Evolutionary conservation across 2,797 vertebrate genomes (phyloP).

Genomic region (Phrynocephalus vlangalii): DNA sequence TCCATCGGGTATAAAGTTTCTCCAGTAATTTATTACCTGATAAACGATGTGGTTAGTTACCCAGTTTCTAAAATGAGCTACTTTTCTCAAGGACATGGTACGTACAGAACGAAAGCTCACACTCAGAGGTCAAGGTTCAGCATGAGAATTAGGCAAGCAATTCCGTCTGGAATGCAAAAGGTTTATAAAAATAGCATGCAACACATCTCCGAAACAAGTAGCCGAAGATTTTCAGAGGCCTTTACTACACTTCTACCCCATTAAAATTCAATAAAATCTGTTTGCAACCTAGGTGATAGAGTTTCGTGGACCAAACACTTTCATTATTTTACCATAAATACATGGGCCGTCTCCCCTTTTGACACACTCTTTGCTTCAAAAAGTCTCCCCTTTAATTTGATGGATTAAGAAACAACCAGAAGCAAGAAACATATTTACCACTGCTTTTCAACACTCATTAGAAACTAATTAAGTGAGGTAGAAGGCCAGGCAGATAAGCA

Average conservation of each 20-base stretch:
- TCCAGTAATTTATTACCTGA: constrained; percentile 58
- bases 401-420: constrained; percentile 11
- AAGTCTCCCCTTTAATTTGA: neutral
- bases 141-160: constrained; percentile 30
- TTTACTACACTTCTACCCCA: neutral
- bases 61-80: constrained; percentile 23
- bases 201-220: constrained; percentile 1
- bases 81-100: constrained; percentile 13
- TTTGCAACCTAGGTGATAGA: neutral
- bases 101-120: constrained; percentile 37
- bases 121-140: constrained; percentile 53
- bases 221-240: constrained; percentile 16
- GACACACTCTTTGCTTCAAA: neutral
- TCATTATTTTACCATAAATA: constrained; percentile 21
- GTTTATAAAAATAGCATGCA: constrained; percentile 6
- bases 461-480: neutral
- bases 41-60: constrained; percentile 50
- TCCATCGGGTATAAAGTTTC: constrained; percentile 42
- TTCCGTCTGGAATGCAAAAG: neutral
- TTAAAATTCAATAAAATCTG: neutral
- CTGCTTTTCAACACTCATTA: neutral
- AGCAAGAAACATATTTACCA: neutral
- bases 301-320: neutral
- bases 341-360: neutral
- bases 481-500: neutral